These are phyloP conservation scores for Melanotaenia pygmaea DNA, from an alignment of 2,797 vertebrate genomes.

Conservation along the genomic window DNA sequence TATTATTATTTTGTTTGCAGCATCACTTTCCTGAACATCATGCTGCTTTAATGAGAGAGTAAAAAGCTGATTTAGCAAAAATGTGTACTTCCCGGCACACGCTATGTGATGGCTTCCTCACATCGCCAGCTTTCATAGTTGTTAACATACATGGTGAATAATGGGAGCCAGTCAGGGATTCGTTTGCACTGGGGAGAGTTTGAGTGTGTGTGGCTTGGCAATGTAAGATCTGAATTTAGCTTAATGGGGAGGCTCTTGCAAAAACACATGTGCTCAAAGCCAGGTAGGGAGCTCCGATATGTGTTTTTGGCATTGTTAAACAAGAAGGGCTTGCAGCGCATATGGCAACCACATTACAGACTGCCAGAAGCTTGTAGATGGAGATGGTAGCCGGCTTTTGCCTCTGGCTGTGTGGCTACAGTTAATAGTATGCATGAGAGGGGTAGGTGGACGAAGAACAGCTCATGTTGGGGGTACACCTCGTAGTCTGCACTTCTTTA, in stretches of 20 bases:
- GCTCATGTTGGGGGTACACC: slow-evolving; percentile 60
- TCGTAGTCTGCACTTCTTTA: slow-evolving; percentile 58
- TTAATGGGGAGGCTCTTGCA: slow-evolving; percentile 41
- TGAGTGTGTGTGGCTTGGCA: slow-evolving; percentile 13
- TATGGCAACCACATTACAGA: slow-evolving; percentile 72
- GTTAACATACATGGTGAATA: slow-evolving; percentile 57
- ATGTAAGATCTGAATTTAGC: slow-evolving; percentile 48
- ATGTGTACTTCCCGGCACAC: slow-evolving; percentile 15
- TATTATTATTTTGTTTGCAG: neutral
- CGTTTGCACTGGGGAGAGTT: slow-evolving; percentile 45
- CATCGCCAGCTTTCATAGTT: slow-evolving; percentile 50
- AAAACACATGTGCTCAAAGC: slow-evolving; percentile 55
- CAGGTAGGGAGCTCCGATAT: slow-evolving; percentile 50
- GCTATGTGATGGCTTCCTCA: slow-evolving; percentile 44
- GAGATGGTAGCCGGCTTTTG: slow-evolving; percentile 38
- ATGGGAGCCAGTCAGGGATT: slow-evolving; percentile 42
- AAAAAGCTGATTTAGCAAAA: neutral
- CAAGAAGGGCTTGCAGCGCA: slow-evolving; percentile 42
- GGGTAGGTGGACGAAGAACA: slow-evolving; percentile 23
- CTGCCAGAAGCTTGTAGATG: slow-evolving; percentile 38
- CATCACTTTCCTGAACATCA: neutral
- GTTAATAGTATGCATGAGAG: slow-evolving; percentile 54
- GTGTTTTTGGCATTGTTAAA: slow-evolving; percentile 42
- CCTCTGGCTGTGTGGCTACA: slow-evolving; percentile 54
- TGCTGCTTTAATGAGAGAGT: neutral